Evolutionary conservation across 2,113 vertebrate species (phyloP), one percentile per base, ranked within the genome.

Genomic region (Ascaphus truei): DNA sequence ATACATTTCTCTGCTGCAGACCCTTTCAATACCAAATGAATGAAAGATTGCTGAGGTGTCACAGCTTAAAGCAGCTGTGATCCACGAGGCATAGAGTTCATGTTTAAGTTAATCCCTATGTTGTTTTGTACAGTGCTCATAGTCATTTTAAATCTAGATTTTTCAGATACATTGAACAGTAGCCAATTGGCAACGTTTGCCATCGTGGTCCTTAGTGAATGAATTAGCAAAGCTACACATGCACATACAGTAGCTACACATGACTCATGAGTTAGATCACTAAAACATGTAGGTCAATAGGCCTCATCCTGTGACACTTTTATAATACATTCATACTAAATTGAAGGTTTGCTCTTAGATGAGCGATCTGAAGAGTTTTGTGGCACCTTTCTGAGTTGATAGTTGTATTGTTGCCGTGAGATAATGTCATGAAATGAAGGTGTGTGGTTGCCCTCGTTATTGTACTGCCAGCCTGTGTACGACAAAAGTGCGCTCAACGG

Each of bases 61-160:
- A 66, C 48, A 41, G 63, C 48, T 66, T 55, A 37, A 55, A 55
- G 25, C 31, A 66, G 50, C 63, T 66, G 63, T 66, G 50, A 66
- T 55, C 34, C 18, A 23, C 16, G 3, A 66, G 27, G 63, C 16
- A 12, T 25, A 27, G 63, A 27, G 50, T 43, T 52, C 50, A 23
- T 22, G 13, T 45, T 30, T 30, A 43, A 41, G 62, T 55, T 53
- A 65, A 65, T 34, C 34, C 45, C 34, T 29, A 31, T 29, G 62
- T 30, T 53, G 12, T 36, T 52, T 52, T 7, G 34, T 26, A 39
- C 48, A 65, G 16, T 18, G 41, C 5, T 45, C n/a, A 18, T 7
- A 45, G 33, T 29, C 31, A 16, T 52, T 39, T 11, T 10, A 36
- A 25, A 55, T 48, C 10, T 34, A 55, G 50, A 15, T 55, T n/a